Percentiles rank a stretch among this genome's conserved stretches.
Evolutionary conservation across 2,797 vertebrate genomes (phyloP).

Genomic region (Poeciliopsis infans): DNA sequence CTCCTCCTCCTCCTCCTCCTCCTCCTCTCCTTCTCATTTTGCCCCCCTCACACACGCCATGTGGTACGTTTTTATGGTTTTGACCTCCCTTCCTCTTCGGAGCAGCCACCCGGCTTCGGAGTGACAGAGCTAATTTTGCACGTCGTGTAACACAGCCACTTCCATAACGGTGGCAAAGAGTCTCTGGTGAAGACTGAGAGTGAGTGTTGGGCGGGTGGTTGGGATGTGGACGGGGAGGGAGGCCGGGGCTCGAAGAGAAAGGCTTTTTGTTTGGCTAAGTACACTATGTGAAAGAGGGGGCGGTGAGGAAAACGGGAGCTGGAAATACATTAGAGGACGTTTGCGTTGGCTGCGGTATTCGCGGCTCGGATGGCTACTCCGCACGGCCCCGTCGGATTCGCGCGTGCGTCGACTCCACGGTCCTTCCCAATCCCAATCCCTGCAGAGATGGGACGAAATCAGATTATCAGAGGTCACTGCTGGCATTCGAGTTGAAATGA

Average conservation of each 20-base stretch:
- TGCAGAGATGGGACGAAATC: not conserved
- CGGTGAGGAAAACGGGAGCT: slow-evolving; percentile 41
- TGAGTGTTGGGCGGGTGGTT: slow-evolving; percentile 13
- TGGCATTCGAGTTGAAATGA: slow-evolving; percentile 15
- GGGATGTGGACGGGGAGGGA: slow-evolving; percentile 20
- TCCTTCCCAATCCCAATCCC: slow-evolving; percentile 8
- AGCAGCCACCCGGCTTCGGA: slow-evolving; percentile 21
- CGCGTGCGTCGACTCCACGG: slow-evolving; percentile 24
- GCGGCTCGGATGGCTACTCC: slow-evolving; percentile 52
- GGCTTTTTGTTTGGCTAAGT: slow-evolving; percentile 78
- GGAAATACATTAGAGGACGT: slow-evolving; percentile 69
- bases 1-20: slow-evolving; percentile 20
- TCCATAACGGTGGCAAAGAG: slow-evolving; percentile 54
- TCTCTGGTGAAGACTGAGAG: slow-evolving; percentile 39
- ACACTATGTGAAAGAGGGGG: slow-evolving; percentile 71
- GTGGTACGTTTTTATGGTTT: slow-evolving; percentile 49
- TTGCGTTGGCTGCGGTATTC: slow-evolving; percentile 50
- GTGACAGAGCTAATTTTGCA: slow-evolving; percentile 49
- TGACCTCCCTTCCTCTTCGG: slow-evolving; percentile 38
- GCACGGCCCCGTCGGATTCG: slow-evolving; percentile 12
- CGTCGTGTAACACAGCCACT: slow-evolving; percentile 43
- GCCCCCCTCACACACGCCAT: slow-evolving; percentile 48
- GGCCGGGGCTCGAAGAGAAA: slow-evolving; percentile 53
- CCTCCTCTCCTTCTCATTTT: slow-evolving; percentile 37
- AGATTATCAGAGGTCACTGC: slow-evolving; percentile 4